Conservation (phyloP, 2,797 vertebrate species). For the Sebastes reedi region DNA sequence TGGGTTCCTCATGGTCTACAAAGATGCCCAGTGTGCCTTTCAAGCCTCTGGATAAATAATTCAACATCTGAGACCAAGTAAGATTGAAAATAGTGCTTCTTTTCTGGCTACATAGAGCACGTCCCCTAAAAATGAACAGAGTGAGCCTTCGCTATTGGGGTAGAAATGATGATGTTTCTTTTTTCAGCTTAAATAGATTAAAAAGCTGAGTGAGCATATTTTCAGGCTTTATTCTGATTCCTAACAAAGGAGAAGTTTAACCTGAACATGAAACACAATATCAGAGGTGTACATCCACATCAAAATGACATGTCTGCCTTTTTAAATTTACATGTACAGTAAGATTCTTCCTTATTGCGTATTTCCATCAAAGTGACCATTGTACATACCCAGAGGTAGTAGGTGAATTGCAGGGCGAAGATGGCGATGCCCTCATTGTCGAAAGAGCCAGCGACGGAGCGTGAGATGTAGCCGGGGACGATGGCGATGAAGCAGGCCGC, state of each 20-base stretch:
- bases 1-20: conserved; percentile 24
- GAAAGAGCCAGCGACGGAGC: conserved; percentile 96
- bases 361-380: neutral
- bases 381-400: conserved; percentile 93
- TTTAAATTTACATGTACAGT: neutral
- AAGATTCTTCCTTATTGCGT: neutral
- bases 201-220: neutral
- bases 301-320: neutral
- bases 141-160: neutral
- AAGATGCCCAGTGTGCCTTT: conserved; percentile 47
- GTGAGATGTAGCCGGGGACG: conserved; percentile 97
- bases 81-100: conserved; percentile 30
- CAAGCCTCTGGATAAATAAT: conserved; percentile 66
- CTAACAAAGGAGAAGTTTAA: neutral
- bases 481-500: conserved; percentile 99
- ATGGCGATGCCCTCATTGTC: conserved; percentile 99
- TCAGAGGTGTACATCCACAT: neutral
- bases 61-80: conserved; percentile 48
- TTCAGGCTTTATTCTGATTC: neutral
- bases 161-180: neutral
- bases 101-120: conserved; percentile 12
- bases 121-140: neutral
- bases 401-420: conserved; percentile 98
- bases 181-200: neutral
- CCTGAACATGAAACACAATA: neutral